Percentiles rank a stretch among this genome's conserved stretches.
These are phyloP conservation scores for Saturnia pavonia DNA, from an alignment of 2,888 invertebrate genomes.

Conservation along the genomic window DNA sequence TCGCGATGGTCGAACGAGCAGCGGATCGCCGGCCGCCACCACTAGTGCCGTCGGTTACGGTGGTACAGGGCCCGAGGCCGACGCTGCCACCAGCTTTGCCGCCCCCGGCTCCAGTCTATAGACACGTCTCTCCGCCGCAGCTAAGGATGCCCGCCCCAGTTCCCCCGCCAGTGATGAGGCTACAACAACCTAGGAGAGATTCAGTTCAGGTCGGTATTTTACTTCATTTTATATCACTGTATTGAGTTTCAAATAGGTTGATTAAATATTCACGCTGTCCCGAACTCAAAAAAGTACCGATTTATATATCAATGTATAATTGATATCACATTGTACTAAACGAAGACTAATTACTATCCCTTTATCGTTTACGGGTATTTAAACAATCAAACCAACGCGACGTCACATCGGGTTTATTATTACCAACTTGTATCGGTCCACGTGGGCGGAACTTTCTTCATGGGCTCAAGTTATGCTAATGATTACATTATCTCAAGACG, in stretches of 20 bases:
- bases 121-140: conserved; percentile 65
- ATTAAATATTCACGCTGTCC: background rate
- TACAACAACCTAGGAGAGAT: conserved; percentile 66
- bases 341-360: conserved; percentile 4
- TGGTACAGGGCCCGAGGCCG: conserved; percentile 57
- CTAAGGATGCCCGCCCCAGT: conserved; percentile 66
- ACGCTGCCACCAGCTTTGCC: conserved; percentile 45
- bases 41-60: conserved; percentile 58
- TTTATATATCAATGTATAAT: background rate
- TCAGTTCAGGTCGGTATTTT: conserved; percentile 57
- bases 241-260: conserved; percentile 8
- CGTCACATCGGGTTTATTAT: conserved; percentile 27
- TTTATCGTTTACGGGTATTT: conserved; percentile 9
- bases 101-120: conserved; percentile 54
- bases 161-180: conserved; percentile 52
- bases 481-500: conserved; percentile 37
- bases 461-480: conserved; percentile 54
- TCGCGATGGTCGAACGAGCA: conserved; percentile 59
- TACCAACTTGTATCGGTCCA: conserved; percentile 20
- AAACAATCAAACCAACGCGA: conserved; percentile 17
- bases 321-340: background rate
- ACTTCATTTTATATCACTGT: conserved; percentile 21
- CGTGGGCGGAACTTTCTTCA: conserved; percentile 40
- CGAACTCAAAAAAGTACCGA: background rate
- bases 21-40: conserved; percentile 58